These are phyloP conservation scores for Pimephales promelas DNA, from an alignment of 2,113 vertebrate genomes.

Conservation along the genomic window DNA sequence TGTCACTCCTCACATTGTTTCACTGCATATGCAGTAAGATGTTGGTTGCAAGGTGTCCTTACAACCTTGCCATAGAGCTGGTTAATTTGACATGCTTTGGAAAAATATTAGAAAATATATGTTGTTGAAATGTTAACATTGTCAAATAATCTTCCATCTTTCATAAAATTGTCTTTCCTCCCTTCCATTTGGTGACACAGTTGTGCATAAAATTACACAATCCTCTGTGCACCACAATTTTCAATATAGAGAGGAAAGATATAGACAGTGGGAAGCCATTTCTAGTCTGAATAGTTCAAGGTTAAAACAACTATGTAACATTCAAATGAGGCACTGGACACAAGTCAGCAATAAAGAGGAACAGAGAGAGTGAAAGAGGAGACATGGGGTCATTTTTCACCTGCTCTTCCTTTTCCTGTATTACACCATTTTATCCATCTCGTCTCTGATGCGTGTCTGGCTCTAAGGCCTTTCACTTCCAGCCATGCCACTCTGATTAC, in stretches of 20 bases:
- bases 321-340: not conserved
- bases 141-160: too few relatives aligned
- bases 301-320: slow-evolving; percentile 12
- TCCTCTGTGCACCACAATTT: not conserved
- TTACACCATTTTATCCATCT: slow-evolving; percentile 4
- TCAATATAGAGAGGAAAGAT: not conserved
- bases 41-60: not conserved
- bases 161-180: too few relatives aligned
- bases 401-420: slow-evolving; percentile 1
- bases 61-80: not conserved
- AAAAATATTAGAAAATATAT: not conserved
- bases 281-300: not conserved
- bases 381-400: slow-evolving; percentile 17
- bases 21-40: not conserved
- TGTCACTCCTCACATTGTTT: not conserved
- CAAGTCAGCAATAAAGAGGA: slow-evolving; percentile 18
- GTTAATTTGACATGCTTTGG: not conserved
- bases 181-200: not conserved
- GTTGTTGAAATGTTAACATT: too few relatives aligned
- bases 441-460: slow-evolving; percentile 6
- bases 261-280: not conserved
- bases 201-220: not conserved
- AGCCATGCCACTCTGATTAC: slow-evolving; percentile 21
- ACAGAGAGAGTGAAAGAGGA: slow-evolving; percentile 35
- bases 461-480: slow-evolving; percentile 16